Evolutionary conservation across 2,113 vertebrate genomes (phyloP).

Genomic region (Nesoenas mayeri): DNA sequence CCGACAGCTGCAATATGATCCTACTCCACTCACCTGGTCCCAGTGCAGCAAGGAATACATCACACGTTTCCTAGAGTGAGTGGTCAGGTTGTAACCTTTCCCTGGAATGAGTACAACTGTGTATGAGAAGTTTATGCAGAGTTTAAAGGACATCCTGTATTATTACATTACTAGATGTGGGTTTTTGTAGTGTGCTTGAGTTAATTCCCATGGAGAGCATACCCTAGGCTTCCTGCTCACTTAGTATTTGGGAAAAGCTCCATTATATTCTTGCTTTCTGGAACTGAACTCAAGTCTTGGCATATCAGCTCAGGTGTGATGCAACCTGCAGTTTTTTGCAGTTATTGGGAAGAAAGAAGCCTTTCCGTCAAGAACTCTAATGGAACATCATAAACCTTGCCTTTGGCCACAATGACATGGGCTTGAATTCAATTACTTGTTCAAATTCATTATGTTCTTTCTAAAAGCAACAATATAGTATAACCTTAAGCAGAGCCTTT

Average conservation of each 20-base stretch:
- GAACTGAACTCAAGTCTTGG: background rate
- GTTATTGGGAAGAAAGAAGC: background rate
- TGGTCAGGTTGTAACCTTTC: background rate
- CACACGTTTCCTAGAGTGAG: constrained; percentile 97
- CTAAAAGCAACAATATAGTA: background rate
- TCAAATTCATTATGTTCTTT: background rate
- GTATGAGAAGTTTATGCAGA: background rate
- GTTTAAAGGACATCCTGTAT: background rate
- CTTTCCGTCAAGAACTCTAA: background rate
- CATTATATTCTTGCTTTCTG: background rate
- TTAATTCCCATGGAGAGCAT: background rate
- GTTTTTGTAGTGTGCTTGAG: background rate
- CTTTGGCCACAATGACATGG: background rate
- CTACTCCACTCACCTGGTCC: constrained; percentile 94
- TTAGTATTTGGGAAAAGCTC: background rate
- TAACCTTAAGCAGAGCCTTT: background rate
- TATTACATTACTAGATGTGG: background rate
- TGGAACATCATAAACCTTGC: background rate
- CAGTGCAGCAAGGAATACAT: constrained; percentile 97
- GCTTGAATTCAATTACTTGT: background rate
- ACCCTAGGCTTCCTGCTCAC: background rate
- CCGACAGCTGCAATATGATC: constrained; percentile 92
- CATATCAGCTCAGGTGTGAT: accelerated
- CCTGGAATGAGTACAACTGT: background rate
- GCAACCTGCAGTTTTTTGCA: background rate